Percentiles rank a stretch among this genome's conserved stretches.
Evolutionary conservation across 1,140 invertebrate genomes (phyloP).

Genomic region (Drosophila subobscura): DNA sequence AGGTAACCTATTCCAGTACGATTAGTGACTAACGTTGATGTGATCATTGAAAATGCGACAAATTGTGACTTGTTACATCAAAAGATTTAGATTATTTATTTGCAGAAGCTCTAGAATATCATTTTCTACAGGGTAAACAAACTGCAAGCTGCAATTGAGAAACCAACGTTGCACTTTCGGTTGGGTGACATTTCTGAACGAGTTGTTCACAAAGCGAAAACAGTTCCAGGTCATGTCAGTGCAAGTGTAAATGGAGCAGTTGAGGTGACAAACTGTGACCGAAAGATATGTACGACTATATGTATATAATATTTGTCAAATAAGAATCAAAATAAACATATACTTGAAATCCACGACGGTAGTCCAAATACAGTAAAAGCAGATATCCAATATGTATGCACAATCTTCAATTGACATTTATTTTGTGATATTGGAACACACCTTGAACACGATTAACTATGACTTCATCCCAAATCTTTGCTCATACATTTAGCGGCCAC

Average conservation of each 20-base stretch:
- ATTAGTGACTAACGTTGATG: no score
- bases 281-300: background rate
- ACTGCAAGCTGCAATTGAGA: slow-evolving; percentile 51
- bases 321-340: no score
- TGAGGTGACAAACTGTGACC: slow-evolving; percentile 53
- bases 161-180: slow-evolving; percentile 60
- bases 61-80: no score
- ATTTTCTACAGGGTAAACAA: slow-evolving; percentile 14
- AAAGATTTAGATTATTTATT: background rate
- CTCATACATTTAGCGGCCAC: slow-evolving; percentile 24
- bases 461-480: background rate
- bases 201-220: slow-evolving; percentile 62
- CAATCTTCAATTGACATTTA: no score
- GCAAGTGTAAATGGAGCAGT: slow-evolving; percentile 50
- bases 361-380: no score
- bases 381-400: no score
- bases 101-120: background rate
- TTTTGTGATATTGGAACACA: no score
- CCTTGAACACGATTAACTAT: background rate
- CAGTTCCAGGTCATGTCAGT: slow-evolving; percentile 38
- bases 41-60: no score
- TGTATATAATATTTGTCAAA: no score
- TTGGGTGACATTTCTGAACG: slow-evolving; percentile 28
- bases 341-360: background rate
- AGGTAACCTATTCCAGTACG: no score